These are phyloP conservation scores for Ochropacha duplaris DNA, from an alignment of 2,888 invertebrate genomes.

Conservation along the genomic window DNA sequence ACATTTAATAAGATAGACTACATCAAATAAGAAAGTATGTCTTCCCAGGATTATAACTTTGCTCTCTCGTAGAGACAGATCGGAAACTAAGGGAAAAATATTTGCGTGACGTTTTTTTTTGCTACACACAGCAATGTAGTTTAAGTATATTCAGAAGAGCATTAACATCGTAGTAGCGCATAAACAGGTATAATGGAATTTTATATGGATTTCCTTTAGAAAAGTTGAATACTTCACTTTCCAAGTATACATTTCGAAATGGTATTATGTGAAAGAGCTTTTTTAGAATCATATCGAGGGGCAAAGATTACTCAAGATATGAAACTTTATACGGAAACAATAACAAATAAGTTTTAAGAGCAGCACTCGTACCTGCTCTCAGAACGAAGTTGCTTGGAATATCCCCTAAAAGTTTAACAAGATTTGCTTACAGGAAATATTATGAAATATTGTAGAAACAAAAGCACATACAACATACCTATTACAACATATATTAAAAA, in stretches of 20 bases:
- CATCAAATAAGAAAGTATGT: neutral
- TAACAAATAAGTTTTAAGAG: constrained; percentile 9
- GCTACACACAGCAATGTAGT: neutral
- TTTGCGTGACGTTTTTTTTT: neutral
- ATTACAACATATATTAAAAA: no score
- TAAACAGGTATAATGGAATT: neutral
- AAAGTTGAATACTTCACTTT: neutral
- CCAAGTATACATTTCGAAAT: neutral
- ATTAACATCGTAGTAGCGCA: neutral
- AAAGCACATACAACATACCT: constrained; percentile 6
- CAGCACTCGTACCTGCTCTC: constrained; percentile 4
- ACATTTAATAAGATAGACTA: neutral
- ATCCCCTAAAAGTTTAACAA: constrained; percentile 11
- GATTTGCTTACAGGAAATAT: constrained; percentile 12
- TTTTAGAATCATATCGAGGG: neutral
- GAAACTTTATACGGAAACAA: constrained; percentile 9
- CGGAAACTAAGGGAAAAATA: neutral
- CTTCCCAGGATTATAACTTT: neutral
- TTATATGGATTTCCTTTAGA: neutral
- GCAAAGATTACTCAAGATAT: neutral
- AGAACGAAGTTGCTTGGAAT: constrained; percentile 9
- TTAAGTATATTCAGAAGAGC: neutral
- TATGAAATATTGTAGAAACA: constrained; percentile 7
- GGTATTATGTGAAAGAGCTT: neutral
- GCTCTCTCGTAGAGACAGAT: neutral